A percentile compares a stretch with the other conserved stretches of the same genome.
phyloP scores from a whole-genome alignment of 2,797 vertebrate species.

The Choloepus didactylus region DNA sequence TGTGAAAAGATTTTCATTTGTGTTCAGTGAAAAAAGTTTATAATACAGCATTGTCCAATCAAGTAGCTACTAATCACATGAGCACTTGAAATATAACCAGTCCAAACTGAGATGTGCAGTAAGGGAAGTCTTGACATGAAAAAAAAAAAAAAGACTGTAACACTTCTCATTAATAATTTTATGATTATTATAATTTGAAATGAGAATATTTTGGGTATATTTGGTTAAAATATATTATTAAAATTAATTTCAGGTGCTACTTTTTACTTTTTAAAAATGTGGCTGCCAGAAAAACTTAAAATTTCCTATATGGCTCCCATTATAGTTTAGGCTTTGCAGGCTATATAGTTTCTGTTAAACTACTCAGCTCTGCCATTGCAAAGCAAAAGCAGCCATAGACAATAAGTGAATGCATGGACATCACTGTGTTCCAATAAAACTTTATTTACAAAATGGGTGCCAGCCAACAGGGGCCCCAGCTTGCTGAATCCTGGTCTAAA shows the following conservation, averaged over 20 bases:
- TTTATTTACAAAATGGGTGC: constrained; percentile 36
- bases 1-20: constrained; percentile 8
- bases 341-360: background rate
- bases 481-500: background rate
- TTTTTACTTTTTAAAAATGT: background rate
- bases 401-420: background rate
- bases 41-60: background rate
- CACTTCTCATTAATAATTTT: background rate
- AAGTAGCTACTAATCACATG: background rate
- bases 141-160: background rate
- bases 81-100: background rate
- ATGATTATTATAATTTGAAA: background rate
- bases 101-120: background rate
- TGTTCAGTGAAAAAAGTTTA: background rate
- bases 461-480: background rate
- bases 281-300: background rate
- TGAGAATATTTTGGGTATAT: background rate
- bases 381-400: background rate
- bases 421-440: background rate
- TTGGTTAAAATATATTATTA: background rate
- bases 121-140: background rate
- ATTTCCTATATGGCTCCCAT: background rate
- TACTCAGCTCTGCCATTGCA: background rate
- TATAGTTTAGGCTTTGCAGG: background rate
- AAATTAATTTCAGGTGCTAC: constrained; percentile 13